Conservation (phyloP, 1,140 invertebrate species). For the Harlomillsia oculata region DNA sequence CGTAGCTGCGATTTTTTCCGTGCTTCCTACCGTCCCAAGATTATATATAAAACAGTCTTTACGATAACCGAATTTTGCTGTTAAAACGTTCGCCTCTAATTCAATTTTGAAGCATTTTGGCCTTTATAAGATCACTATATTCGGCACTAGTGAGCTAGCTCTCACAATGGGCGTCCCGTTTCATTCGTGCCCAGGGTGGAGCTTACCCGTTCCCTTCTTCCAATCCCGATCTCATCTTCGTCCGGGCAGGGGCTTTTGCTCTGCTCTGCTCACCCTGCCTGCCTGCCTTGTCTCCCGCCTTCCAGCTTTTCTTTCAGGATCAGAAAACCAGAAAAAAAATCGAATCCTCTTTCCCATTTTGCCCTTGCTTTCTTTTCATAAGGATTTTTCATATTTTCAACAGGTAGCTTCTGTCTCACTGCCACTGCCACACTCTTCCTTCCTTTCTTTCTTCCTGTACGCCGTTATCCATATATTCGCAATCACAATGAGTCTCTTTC, state of each 20-base stretch:
- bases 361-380: conserved; percentile 19
- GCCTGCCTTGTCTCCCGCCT: background rate
- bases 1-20: conserved; percentile 23
- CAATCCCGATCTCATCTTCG: conserved; percentile 2
- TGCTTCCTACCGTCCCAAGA: conserved; percentile 12
- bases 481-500: too few relatives aligned
- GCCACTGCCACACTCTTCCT: background rate
- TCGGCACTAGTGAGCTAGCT: conserved; percentile 16
- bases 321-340: conserved; percentile 1
- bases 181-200: conserved; percentile 15
- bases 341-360: conserved; percentile 9
- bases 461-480: too few relatives aligned
- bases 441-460: background rate
- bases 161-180: conserved; percentile 1
- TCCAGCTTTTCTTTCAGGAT: background rate
- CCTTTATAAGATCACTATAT: conserved; percentile 37
- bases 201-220: background rate
- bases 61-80: conserved; percentile 36
- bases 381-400: conserved; percentile 35
- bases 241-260: background rate
- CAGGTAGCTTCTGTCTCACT: conserved; percentile 22
- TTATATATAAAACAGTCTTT: conserved; percentile 31
- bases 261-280: background rate
- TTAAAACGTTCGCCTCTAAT: conserved; percentile 37
- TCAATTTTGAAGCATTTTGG: conserved; percentile 37